Conservation (phyloP, 2,888 invertebrate genomes). For the Pollenia angustigena region DNA sequence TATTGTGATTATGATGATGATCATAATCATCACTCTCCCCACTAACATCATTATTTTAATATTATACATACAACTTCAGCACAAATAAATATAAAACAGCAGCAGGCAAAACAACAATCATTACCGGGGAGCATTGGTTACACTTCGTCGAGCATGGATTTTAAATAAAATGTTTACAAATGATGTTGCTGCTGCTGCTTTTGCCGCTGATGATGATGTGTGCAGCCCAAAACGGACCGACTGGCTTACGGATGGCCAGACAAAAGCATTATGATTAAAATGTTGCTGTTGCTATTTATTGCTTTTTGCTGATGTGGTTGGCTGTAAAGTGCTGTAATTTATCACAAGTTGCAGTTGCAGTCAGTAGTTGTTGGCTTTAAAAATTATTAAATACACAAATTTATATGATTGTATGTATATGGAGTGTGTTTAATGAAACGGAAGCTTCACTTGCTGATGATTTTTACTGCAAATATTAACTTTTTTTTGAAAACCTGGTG, state of each 20-base stretch:
- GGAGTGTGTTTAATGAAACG: conserved; percentile 62
- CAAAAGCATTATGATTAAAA: conserved; percentile 21
- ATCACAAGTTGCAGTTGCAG: conserved; percentile 46
- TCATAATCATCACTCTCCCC: conserved; percentile 28
- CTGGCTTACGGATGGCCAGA: conserved; percentile 38
- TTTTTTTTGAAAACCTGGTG: conserved; percentile 10
- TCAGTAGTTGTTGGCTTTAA: conserved; percentile 11
- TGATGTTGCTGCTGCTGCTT: conserved; percentile 16
- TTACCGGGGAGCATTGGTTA: conserved; percentile 77
- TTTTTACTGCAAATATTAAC: conserved; percentile 60
- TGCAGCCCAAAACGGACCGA: conserved; percentile 33
- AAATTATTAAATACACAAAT: not conserved
- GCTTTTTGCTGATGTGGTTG: conserved; percentile 16
- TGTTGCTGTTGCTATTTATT: conserved; percentile 21
- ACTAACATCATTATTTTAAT: conserved; percentile 3
- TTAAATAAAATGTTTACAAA: conserved; percentile 55
- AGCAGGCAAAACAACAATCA: conserved; percentile 13
- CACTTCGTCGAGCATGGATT: conserved; percentile 82
- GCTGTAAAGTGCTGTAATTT: conserved; percentile 49
- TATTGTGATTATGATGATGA: conserved; percentile 42
- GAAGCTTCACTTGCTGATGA: conserved; percentile 58
- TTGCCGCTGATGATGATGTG: conserved; percentile 38
- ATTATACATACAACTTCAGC: not conserved
- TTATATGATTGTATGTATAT: conserved; percentile 9
- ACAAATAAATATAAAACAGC: not conserved